These are phyloP conservation scores for Piprites chloris DNA, from an alignment of 2,113 vertebrate species.

Conservation along the genomic window DNA sequence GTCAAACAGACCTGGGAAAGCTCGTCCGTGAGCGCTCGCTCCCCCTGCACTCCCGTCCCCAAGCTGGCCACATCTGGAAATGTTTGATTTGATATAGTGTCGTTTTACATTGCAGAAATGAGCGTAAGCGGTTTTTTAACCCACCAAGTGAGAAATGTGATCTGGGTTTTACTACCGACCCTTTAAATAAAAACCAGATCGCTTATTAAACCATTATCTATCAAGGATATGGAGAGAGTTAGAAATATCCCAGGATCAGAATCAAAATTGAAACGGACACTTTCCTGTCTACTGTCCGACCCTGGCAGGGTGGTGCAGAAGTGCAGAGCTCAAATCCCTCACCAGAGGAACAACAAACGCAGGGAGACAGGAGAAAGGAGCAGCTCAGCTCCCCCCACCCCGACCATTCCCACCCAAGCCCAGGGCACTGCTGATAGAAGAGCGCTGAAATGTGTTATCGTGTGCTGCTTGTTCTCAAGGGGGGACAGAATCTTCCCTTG, in stretches of 20 bases:
- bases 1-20: slow-evolving; percentile 3
- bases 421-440: not conserved
- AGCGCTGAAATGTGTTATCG: not conserved
- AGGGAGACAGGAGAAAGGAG: not conserved
- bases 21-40: not conserved
- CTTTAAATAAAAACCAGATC: slow-evolving; percentile 89
- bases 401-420: not conserved
- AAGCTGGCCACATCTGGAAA: slow-evolving; percentile 97
- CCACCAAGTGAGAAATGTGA: slow-evolving; percentile 90
- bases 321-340: not conserved
- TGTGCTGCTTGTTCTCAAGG: not conserved
- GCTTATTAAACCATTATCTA: slow-evolving; percentile 91
- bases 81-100: slow-evolving; percentile 99
- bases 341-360: not conserved
- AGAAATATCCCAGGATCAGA: slow-evolving; percentile 44
- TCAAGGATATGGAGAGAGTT: slow-evolving; percentile 66
- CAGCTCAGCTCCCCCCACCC: not conserved
- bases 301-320: not conserved
- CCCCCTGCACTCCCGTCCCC: slow-evolving; percentile 27
- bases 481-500: not conserved
- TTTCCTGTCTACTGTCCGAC: slow-evolving; percentile 51
- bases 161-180: slow-evolving; percentile 89
- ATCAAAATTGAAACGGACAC: slow-evolving; percentile 39
- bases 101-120: slow-evolving; percentile 99
- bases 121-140: slow-evolving; percentile 91